Evolutionary conservation across 92 coral and sea anemone genomes (phyloP), one percentile per base, ranked within the genome.

Genomic region (Siderastrea siderea): DNA sequence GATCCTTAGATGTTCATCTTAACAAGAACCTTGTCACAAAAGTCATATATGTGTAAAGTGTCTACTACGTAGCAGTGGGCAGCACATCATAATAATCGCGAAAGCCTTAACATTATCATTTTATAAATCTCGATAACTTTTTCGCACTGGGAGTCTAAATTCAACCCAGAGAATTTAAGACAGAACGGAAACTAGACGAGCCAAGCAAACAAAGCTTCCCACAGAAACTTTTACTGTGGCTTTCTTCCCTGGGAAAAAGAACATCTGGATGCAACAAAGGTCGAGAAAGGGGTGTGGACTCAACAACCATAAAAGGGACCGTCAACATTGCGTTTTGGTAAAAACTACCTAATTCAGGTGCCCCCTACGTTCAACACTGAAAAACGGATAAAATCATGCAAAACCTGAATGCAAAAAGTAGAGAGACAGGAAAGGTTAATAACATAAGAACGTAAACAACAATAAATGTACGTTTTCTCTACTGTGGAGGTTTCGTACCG

Each of bases 241-340:
- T 74, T 83, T 61, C 79, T 84, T 74, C 87, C 87, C 80, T 84
- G 87, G 81, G 87, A 84, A 84, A 73, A 84, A 5, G 62, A 74
- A 84, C 87, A 84, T 84, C 87, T 84, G 87, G 87, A 82, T 0
- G 10, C 3, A 54, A 51, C 13, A 58, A 72, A 73, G 79, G 70
- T 43, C n/a, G 45, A 58, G 70, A 71, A 82, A 62, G 63, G 87
- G 87, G 87, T 84, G 81, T 19, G 80, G 72, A 61, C 54, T 3
- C 45, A 68, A 12, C 69, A 26, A 47, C 80, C 79, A 73, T 84
- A 73, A 70, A 77, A 84, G 80, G 77, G 87, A 51, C 80, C 87
- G 87, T 77, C 69, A 3, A 58, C 68, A 46, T 77, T 7, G 82
- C 54, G 59, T 57, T 77, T 54, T 77, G 54, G 69, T 51, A 26